These are phyloP conservation scores for Orthosia gracilis DNA, from an alignment of 2,888 invertebrate genomes.

Conservation along the genomic window DNA sequence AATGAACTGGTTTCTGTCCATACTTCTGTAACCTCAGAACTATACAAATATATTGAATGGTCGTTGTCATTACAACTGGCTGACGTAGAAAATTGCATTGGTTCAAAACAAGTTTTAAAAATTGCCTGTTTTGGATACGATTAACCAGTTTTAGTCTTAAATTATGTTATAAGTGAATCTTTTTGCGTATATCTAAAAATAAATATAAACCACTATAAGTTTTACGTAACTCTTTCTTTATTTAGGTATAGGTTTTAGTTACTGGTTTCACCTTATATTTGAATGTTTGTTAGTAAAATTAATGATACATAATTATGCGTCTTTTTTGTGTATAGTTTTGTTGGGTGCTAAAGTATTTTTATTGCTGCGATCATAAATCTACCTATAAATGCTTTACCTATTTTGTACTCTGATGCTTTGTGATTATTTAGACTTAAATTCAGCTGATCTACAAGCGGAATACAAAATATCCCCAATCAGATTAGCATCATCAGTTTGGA, in stretches of 20 bases:
- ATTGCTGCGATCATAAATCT: neutral
- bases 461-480: too few species aligned
- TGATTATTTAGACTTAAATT: neutral
- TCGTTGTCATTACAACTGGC: constrained; percentile 14
- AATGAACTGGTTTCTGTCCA: constrained; percentile 16
- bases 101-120: neutral
- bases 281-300: neutral
- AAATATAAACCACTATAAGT: neutral
- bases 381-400: too few species aligned
- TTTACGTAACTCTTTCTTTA: neutral
- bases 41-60: constrained; percentile 47
- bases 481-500: too few species aligned
- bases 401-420: neutral
- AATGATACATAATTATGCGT: neutral
- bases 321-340: neutral
- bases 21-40: constrained; percentile 35
- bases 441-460: neutral
- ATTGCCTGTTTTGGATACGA: neutral
- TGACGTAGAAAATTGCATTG: constrained; percentile 22
- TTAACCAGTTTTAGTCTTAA: neutral
- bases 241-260: neutral
- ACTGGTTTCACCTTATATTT: neutral
- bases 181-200: neutral
- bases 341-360: neutral
- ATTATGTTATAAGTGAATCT: neutral